Percentiles rank a stretch among this genome's conserved stretches.
Evolutionary conservation across 2,888 invertebrate genomes (phyloP).

Genomic region (Heliconius charithonia): DNA sequence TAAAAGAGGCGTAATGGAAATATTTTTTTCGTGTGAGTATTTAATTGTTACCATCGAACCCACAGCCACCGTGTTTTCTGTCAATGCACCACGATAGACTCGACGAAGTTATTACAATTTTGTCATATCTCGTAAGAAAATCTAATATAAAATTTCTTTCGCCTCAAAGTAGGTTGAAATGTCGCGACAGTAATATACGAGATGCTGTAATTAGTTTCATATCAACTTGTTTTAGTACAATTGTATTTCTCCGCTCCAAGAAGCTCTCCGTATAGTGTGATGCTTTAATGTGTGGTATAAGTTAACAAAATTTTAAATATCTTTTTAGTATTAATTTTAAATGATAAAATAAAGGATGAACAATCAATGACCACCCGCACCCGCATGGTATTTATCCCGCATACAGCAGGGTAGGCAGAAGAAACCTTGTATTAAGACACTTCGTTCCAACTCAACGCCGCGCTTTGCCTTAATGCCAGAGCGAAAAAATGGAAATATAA

Average conservation of each 20-base stretch:
- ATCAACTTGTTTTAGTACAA: constrained; percentile 39
- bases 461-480: too few species aligned
- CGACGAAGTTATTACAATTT: not conserved
- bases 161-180: constrained; percentile 23
- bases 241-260: constrained; percentile 37
- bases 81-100: not conserved
- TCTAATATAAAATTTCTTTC: constrained; percentile 4
- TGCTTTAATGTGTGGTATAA: constrained; percentile 33
- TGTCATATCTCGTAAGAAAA: not conserved
- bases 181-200: constrained; percentile 15
- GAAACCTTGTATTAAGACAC: too few species aligned
- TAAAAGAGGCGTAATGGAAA: too few species aligned
- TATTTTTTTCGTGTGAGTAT: too few species aligned
- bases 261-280: constrained; percentile 31
- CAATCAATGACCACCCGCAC: too few species aligned
- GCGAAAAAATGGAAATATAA: too few species aligned
- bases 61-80: not conserved
- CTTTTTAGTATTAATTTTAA: not conserved
- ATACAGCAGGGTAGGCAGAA: too few species aligned
- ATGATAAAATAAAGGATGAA: not conserved
- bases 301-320: not conserved
- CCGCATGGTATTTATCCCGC: too few species aligned
- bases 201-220: constrained; percentile 39
- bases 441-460: too few species aligned
- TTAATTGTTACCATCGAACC: not conserved